A percentile compares a stretch with the other conserved stretches of the same genome.
phyloP scores from a whole-genome alignment of 92 coral and sea anemone species.

The Palythoa caribaeorum region DNA sequence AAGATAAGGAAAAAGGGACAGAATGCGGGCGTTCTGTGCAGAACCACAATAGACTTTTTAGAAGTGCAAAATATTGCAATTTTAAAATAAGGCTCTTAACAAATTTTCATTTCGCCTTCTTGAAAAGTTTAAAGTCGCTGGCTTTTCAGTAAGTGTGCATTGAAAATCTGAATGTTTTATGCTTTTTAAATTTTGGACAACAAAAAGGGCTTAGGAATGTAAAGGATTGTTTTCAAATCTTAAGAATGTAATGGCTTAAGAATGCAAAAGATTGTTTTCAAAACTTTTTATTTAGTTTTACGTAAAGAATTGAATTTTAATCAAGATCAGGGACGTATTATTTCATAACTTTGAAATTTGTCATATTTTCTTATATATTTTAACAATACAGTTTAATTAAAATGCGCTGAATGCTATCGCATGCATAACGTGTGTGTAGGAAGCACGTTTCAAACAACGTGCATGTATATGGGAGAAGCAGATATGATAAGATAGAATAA shows the following conservation, averaged over 20 bases:
- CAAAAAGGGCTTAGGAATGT: neutral
- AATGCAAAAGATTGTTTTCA: neutral
- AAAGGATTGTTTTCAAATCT: neutral
- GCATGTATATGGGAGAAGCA: no score
- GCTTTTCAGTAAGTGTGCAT: neutral
- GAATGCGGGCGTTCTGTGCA: slow-evolving; percentile 30
- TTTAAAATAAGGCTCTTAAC: neutral
- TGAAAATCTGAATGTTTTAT: neutral
- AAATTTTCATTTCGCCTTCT: neutral
- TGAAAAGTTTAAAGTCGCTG: neutral
- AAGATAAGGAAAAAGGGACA: neutral
- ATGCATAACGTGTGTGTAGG: no score
- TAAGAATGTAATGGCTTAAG: neutral
- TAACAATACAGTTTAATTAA: no score
- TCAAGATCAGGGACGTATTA: neutral
- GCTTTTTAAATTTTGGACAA: neutral
- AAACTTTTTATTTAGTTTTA: neutral
- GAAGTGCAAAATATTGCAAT: neutral
- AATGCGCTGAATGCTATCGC: no score
- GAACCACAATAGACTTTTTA: neutral
- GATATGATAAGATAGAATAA: no score
- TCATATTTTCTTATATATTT: no score
- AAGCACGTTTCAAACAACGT: no score
- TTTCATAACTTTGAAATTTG: neutral
- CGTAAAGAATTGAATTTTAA: neutral